These are phyloP conservation scores for Syngnathus rostellatus DNA, from an alignment of 2,797 vertebrate species.

Conservation along the genomic window DNA sequence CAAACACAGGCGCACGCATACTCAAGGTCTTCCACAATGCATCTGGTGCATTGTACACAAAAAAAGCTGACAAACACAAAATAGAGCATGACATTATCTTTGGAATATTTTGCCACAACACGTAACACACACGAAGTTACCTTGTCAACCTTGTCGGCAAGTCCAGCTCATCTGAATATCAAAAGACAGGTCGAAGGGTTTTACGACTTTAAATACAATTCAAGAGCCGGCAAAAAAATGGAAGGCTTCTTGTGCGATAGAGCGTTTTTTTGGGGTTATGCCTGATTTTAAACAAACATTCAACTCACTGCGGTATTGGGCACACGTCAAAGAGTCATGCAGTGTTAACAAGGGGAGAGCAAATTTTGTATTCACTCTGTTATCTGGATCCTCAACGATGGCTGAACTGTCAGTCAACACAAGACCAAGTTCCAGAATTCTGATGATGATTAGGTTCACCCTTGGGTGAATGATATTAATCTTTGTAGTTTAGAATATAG, in stretches of 20 bases:
- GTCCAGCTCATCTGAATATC: slow-evolving; percentile 66
- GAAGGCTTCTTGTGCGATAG: neutral
- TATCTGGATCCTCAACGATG: neutral
- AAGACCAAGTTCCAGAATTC: neutral
- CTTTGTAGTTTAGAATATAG: neutral
- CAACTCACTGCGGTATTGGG: neutral
- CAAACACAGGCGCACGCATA: slow-evolving; percentile 15
- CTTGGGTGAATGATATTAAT: neutral
- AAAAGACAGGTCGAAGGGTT: slow-evolving; percentile 53
- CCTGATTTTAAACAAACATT: neutral
- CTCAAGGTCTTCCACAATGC: slow-evolving; percentile 55
- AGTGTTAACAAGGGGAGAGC: neutral
- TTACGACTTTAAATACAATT: slow-evolving; percentile 22
- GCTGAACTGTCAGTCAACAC: neutral
- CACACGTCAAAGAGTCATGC: neutral
- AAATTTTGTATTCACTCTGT: neutral
- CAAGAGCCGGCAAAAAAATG: neutral
- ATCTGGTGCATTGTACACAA: slow-evolving; percentile 41
- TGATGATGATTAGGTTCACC: neutral
- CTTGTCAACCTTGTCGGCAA: slow-evolving; percentile 58
- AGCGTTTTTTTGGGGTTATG: neutral
- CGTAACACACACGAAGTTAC: slow-evolving; percentile 47
- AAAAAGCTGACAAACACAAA: slow-evolving; percentile 50
- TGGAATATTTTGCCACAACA: slow-evolving; percentile 35
- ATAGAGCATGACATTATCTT: slow-evolving; percentile 36